A percentile compares a stretch with the other conserved stretches of the same genome.
phyloP scores from a whole-genome alignment of 2,888 invertebrate species.

The Caenorhabditis zanzibari region DNA sequence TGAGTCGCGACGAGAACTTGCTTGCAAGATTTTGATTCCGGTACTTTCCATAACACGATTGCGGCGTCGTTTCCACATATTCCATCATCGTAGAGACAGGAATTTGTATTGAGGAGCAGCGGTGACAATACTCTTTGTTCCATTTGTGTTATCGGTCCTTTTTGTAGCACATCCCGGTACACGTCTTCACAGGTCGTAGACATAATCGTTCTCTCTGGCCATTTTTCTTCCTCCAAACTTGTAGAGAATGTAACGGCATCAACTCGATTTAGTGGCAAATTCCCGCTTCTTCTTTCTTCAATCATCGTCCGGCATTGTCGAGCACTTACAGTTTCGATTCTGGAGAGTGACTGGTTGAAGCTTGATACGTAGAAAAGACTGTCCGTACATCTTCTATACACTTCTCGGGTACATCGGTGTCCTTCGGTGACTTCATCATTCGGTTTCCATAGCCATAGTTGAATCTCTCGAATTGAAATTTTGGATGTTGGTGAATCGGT shows the following conservation, averaged over 20 bases:
- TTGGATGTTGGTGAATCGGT: neutral
- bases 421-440: neutral
- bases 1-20: neutral
- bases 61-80: conserved; percentile 6
- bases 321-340: neutral
- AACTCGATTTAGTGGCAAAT: neutral
- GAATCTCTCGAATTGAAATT: neutral
- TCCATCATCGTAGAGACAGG: conserved; percentile 3
- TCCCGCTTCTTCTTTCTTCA: neutral
- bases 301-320: neutral
- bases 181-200: neutral
- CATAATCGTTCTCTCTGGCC: conserved; percentile 1
- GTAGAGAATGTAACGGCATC: neutral
- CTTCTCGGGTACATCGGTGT: conserved; percentile 11
- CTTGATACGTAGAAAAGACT: neutral
- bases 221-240: neutral
- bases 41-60: neutral
- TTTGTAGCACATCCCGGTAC: conserved; percentile 1
- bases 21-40: neutral
- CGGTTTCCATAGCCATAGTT: neutral
- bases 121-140: neutral
- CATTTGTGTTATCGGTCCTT: neutral
- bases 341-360: neutral
- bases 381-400: conserved; percentile 9
- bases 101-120: neutral